These are phyloP conservation scores for Picathartes gymnocephalus DNA, from an alignment of 2,113 vertebrate genomes.

Conservation along the genomic window DNA sequence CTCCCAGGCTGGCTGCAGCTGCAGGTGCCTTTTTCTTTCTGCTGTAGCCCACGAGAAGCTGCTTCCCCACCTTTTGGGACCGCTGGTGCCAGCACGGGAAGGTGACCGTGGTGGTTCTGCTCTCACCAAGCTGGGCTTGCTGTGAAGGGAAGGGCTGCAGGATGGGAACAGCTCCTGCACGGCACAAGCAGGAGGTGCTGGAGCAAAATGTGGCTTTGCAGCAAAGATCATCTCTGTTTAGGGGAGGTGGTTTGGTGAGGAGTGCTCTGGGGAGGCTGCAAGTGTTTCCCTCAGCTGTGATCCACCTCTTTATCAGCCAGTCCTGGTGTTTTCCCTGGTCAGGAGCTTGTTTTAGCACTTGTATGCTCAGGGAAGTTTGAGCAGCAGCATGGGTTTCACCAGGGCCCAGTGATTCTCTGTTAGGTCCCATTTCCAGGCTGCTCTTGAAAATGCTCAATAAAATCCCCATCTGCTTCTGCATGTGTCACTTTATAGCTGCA, in stretches of 20 bases:
- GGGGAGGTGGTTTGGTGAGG: background rate
- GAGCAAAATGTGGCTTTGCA: background rate
- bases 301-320: background rate
- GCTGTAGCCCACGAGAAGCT: background rate
- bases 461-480: background rate
- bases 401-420: background rate
- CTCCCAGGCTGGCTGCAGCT: background rate
- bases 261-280: background rate
- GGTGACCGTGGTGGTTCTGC: background rate
- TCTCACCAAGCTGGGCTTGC: fast-evolving
- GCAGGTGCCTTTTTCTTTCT: background rate
- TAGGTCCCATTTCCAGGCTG: background rate
- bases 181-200: background rate
- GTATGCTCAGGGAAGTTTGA: background rate
- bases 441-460: background rate
- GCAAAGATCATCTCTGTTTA: background rate
- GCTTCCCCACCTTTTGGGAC: background rate
- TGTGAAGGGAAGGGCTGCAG: background rate
- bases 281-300: background rate
- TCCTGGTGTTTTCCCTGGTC: background rate
- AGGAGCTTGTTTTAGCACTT: background rate
- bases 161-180: background rate
- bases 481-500: background rate
- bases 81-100: background rate
- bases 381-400: background rate